Percentiles rank a stretch among this genome's conserved stretches.
These are phyloP conservation scores for Tyrophagus putrescentiae DNA, from an alignment of 1,140 invertebrate genomes.

Conservation along the genomic window DNA sequence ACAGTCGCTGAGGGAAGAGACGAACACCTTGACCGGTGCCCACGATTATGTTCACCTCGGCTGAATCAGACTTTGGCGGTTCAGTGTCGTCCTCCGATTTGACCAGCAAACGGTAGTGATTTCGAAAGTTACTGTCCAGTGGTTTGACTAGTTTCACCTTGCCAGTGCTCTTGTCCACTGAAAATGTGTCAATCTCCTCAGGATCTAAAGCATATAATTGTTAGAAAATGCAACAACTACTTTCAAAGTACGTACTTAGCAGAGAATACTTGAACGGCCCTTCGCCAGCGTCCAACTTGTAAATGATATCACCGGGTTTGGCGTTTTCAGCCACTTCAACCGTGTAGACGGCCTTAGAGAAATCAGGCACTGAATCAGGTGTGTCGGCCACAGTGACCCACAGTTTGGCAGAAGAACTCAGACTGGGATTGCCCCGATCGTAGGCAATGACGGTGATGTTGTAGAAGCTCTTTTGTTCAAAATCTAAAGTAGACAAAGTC, in stretches of 20 bases:
- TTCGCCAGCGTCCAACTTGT: conserved; percentile 29
- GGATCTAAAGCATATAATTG: conserved; percentile 24
- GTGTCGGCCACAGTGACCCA: conserved; percentile 31
- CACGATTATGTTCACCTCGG: conserved; percentile 31
- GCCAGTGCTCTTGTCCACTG: conserved; percentile 53
- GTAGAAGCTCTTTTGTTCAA: conserved; percentile 46
- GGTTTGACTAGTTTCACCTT: conserved; percentile 86
- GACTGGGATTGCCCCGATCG: conserved; percentile 60
- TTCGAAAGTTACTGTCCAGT: conserved; percentile 83
- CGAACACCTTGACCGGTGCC: conserved; percentile 31
- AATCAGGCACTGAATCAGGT: conserved; percentile 31
- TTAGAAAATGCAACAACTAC: not conserved
- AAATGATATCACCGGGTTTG: conserved; percentile 29
- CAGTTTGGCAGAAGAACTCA: conserved; percentile 58
- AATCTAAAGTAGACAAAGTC: conserved; percentile 54
- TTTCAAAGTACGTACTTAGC: conserved; percentile 17
- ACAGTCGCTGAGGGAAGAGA: conserved; percentile 29
- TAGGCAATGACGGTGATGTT: conserved; percentile 65
- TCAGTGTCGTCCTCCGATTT: conserved; percentile 44
- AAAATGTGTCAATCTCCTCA: conserved; percentile 29
- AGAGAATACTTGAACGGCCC: conserved; percentile 29
- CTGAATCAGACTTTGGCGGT: conserved; percentile 29
- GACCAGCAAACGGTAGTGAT: conserved; percentile 80
- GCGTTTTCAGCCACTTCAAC: conserved; percentile 31
- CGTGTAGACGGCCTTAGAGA: conserved; percentile 31